Evolutionary conservation across 2,113 vertebrate genomes (phyloP), one percentile per base, ranked within the genome.

Genomic region (Scolopax mira): DNA sequence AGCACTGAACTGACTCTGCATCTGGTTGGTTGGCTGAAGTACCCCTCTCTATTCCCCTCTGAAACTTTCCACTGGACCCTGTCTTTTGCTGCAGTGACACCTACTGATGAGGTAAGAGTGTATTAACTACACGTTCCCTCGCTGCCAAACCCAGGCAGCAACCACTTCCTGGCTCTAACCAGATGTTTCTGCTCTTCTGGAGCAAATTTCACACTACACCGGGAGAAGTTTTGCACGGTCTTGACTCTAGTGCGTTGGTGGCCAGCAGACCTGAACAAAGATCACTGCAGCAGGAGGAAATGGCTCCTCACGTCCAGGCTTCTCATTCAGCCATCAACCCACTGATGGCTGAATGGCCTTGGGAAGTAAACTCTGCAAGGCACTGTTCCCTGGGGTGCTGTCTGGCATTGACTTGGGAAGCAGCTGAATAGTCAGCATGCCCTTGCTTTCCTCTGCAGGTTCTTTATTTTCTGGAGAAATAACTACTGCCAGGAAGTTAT

Each of bases 51-150:
- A 11, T 93, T 95, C 91, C 80, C 91, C 88, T 78, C 90, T 71
- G 90, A 96, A 95, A 95, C 79, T 90, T 95, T 97, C 97, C 87
- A 92, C 94, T 91, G 95, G 95, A 95, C 93, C 93, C 96, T 96
- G 93, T 96, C 94, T 92, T 96, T 96, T 96, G 95, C 94, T 96
- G 96, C 87, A 97, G 97, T 96, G 97, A 96, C 97, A 97, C 96
- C 97, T 97, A 96, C 94, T 96, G 96, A 97, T 97, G 97, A 97
- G 96, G 97, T 97, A 96, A 97, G 96, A 97, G 91, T 42, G 84
- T 80, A 94, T 96, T 95, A 96, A 95, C 94, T 92, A 28, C 44
- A 58, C 0, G 1, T 86, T 97, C 95, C 94, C 96, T 55, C 49
- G 65, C 58, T 97, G 96, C 88, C 94, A 90, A 94, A 95, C 15